Conservation (phyloP, 2,888 invertebrate species). For the Anodontia alba region DNA sequence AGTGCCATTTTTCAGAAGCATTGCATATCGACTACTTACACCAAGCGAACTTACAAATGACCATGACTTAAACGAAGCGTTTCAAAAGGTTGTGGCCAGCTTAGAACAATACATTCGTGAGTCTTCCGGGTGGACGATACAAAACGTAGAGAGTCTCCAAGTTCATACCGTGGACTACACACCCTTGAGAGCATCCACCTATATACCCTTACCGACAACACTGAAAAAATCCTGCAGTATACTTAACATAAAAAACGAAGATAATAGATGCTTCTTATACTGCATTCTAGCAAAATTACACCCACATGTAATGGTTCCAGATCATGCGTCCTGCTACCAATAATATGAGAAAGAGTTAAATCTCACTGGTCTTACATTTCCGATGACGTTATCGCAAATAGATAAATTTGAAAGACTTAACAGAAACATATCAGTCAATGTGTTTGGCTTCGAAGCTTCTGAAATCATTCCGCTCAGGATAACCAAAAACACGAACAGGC, state of each 20-base stretch:
- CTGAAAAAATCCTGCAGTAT: not conserved
- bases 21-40: not conserved
- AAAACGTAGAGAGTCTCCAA: not conserved
- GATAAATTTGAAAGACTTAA: constrained; percentile 27
- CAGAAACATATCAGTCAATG: constrained; percentile 23
- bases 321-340: not conserved
- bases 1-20: not conserved
- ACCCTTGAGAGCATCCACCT: constrained; percentile 20
- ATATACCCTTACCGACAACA: not conserved
- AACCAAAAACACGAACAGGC: not conserved
- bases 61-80: not conserved
- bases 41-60: not conserved
- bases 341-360: constrained; percentile 6
- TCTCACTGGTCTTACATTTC: not conserved
- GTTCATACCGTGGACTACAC: not conserved
- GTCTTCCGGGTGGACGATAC: not conserved
- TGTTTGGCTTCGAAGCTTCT: constrained; percentile 5
- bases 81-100: not conserved
- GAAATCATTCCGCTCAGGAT: not conserved
- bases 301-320: not conserved
- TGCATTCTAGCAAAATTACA: constrained; percentile 17
- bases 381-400: constrained; percentile 16
- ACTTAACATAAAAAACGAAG: constrained; percentile 24
- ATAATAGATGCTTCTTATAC: constrained; percentile 24
- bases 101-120: not conserved